Conservation (phyloP, 2,113 vertebrate genomes). For the Siniperca knerii region DNA sequence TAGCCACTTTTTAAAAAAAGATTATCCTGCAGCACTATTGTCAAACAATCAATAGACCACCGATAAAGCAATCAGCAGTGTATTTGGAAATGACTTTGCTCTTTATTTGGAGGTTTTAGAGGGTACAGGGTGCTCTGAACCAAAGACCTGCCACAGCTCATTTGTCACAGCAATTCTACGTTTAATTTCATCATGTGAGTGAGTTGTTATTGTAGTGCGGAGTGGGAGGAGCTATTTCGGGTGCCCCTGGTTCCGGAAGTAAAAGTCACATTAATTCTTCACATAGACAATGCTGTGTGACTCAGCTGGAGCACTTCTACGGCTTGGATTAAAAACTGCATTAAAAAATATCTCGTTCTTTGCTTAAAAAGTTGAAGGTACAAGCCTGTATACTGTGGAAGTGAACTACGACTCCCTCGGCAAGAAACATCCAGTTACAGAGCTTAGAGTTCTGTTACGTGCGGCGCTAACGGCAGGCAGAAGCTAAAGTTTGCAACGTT, state of each 20-base stretch:
- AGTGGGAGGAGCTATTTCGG: neutral
- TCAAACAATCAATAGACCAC: neutral
- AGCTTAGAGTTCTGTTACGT: neutral
- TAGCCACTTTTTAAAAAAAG: neutral
- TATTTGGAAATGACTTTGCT: slow-evolving; percentile 12
- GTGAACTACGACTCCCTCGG: neutral
- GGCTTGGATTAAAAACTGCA: neutral
- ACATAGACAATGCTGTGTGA: neutral
- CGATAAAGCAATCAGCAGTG: slow-evolving; percentile 16
- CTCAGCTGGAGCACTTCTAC: neutral
- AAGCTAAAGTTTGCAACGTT: no score
- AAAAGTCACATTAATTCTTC: neutral
- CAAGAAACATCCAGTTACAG: slow-evolving; percentile 1
- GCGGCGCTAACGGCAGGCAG: no score
- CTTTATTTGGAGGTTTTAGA: slow-evolving; percentile 12
- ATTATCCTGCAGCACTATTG: slow-evolving; percentile 1
- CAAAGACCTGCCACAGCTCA: slow-evolving; percentile 43
- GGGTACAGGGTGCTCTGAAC: slow-evolving; percentile 46
- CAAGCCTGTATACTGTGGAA: neutral
- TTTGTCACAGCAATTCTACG: neutral
- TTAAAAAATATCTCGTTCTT: neutral
- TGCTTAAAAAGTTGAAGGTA: neutral
- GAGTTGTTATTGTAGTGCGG: neutral
- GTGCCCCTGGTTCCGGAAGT: neutral
- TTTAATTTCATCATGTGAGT: neutral